Evolutionary conservation across 2,797 vertebrate species (phyloP).

Genomic region (Fringilla coelebs): DNA sequence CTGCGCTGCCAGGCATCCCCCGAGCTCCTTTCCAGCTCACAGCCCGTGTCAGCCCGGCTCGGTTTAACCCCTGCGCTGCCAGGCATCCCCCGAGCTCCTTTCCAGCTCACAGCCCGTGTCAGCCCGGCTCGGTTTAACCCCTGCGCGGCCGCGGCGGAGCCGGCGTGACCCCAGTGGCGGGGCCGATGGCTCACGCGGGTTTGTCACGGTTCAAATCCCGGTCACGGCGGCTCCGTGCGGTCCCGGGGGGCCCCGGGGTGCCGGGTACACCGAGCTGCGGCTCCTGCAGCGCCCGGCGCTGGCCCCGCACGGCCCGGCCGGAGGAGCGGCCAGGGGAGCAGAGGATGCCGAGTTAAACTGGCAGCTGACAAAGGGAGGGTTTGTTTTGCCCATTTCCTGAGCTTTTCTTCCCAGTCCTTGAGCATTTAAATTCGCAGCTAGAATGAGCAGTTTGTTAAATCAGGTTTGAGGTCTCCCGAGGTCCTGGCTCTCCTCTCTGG

Average conservation of each 20-base stretch:
- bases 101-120: background rate
- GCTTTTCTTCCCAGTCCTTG: background rate
- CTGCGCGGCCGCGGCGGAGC: background rate
- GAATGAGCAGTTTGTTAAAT: background rate
- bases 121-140: background rate
- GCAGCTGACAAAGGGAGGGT: background rate
- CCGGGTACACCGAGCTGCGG: accelerated
- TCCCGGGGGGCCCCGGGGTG: background rate
- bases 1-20: background rate
- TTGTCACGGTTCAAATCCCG: background rate
- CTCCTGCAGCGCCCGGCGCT: background rate
- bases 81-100: background rate
- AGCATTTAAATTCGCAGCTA: background rate
- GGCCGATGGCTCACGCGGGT: accelerated
- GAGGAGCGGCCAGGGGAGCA: background rate
- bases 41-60: too few species aligned
- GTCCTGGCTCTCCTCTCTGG: background rate
- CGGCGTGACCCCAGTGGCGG: background rate
- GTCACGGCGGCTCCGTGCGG: background rate
- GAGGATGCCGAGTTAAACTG: accelerated
- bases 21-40: too few species aligned
- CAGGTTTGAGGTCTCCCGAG: background rate
- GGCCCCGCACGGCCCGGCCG: background rate
- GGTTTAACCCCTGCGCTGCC: too few species aligned
- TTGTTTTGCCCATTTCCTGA: background rate